Evolutionary conservation across 2,113 vertebrate species (phyloP).

Genomic region (Megaceryle torquata): DNA sequence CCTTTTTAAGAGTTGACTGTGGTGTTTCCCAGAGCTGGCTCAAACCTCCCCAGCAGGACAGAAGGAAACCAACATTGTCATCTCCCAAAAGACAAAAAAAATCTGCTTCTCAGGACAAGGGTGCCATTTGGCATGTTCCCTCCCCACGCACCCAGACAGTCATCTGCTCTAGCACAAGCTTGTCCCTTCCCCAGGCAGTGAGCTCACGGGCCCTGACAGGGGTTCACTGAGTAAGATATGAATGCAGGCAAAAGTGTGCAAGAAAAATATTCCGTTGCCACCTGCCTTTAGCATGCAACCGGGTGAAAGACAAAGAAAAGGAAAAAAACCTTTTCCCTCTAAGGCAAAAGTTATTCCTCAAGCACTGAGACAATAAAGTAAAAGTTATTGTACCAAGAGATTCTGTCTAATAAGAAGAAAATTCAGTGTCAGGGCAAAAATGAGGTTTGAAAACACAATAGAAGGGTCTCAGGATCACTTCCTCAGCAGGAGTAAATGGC

Average conservation of each 20-base stretch:
- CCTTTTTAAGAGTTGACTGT: not conserved
- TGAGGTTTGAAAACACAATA: not conserved
- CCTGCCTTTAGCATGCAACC: not conserved
- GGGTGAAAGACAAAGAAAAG: not conserved
- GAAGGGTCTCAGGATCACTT: not conserved
- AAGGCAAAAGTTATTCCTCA: not conserved
- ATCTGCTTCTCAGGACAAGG: not conserved
- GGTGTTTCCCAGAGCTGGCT: not conserved
- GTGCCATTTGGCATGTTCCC: not conserved
- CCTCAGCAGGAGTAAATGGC: not conserved
- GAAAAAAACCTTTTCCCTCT: not conserved
- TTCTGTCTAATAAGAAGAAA: not conserved
- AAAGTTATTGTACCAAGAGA: not conserved
- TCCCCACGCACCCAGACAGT: not conserved
- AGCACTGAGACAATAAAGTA: not conserved
- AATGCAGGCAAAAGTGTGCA: not conserved
- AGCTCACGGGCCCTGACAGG: not conserved
- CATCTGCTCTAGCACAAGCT: not conserved
- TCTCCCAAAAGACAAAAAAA: not conserved
- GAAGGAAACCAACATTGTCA: not conserved
- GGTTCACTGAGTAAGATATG: constrained; percentile 11
- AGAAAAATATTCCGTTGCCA: not conserved
- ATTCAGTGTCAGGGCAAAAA: not conserved
- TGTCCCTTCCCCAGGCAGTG: not conserved
- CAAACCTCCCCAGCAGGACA: constrained; percentile 5